Conservation (phyloP, 2,888 invertebrate species). For the Prosapia bicincta region DNA sequence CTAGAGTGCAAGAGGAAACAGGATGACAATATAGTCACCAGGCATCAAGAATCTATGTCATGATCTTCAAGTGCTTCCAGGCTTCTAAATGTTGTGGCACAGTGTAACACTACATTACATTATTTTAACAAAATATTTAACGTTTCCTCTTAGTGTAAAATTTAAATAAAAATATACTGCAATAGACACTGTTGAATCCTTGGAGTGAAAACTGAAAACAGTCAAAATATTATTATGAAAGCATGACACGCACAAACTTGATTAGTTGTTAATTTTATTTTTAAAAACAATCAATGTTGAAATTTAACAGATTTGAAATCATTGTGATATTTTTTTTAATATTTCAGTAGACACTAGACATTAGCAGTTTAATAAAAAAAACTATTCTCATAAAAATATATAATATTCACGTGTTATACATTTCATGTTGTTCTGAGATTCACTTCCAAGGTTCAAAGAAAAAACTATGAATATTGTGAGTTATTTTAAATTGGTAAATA, state of each 20-base stretch:
- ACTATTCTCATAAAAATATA: too few species aligned
- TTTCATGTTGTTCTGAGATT: too few species aligned
- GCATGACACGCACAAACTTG: neutral
- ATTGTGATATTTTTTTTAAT: too few species aligned
- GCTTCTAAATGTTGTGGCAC: slow-evolving; percentile 28
- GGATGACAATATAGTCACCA: slow-evolving; percentile 26
- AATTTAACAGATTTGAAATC: too few species aligned
- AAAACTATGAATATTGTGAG: too few species aligned
- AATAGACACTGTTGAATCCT: slow-evolving; percentile 28
- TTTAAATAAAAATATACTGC: neutral
- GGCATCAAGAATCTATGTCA: slow-evolving; percentile 23
- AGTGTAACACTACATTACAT: slow-evolving; percentile 15
- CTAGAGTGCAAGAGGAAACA: slow-evolving; percentile 25
- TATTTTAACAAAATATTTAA: neutral
- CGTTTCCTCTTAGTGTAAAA: slow-evolving; percentile 25
- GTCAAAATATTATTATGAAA: neutral
- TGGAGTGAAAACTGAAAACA: slow-evolving; percentile 24
- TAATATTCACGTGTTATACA: too few species aligned
- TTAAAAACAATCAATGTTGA: neutral
- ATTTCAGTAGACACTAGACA: too few species aligned
- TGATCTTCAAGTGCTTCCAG: slow-evolving; percentile 21
- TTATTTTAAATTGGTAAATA: too few species aligned
- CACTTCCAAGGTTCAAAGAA: too few species aligned
- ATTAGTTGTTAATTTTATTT: neutral
- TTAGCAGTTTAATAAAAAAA: too few species aligned